Base-by-base conservation (phyloP, 2,797 vertebrate species). In the Apodemus agrarius region DNA sequence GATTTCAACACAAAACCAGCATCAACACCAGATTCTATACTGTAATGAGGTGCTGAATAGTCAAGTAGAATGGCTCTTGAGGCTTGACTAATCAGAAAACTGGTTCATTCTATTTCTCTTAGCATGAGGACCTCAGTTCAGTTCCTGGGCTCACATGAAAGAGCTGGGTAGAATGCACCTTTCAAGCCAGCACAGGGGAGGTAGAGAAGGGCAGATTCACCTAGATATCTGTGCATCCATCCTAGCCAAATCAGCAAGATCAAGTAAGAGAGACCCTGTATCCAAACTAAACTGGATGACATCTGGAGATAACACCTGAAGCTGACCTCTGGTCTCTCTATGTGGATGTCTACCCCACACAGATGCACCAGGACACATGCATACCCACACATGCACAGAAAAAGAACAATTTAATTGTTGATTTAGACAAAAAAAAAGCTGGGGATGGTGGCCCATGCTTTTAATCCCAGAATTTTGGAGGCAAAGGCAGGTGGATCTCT, bases 11-110 rank as follows among this genome's bases (percentile, higher is more conserved):
- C 19, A 12, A 90, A 22, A 22, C 84, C 40, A 61, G 34, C 63
- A 10, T 21, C 29, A 40, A n/a, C 19, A 13, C 59, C 83, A n/a
- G 26, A 52, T 78, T 95, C 80, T 83, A 40, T 40, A 61, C 12
- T 85, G 57, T 67, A 87, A 87, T 61, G 40, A 61, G 17, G 83
- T 19, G 4, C 7, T 79, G 17, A 89, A 46, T 63, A 91, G 76
- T 34, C 40, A 82, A 89, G 43, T 43, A 17, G 11, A 57, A 40
- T 80, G 6, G 52, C 86, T 90, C 57, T 43, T 95, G 78, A 86
- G 52, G 22, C 17, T 93, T 89, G 75, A 84, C 26, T 94, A 90
- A 86, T 14, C 22, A 54, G 52, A 29, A 96, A 65, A 90, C 59
- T 75, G 11, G 49, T 6, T 16, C 54, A 29, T 54, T 93, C 2